Percentiles rank a stretch among this genome's conserved stretches.
Evolutionary conservation across 2,797 vertebrate genomes (phyloP).

Genomic region (Sus cebifrons): DNA sequence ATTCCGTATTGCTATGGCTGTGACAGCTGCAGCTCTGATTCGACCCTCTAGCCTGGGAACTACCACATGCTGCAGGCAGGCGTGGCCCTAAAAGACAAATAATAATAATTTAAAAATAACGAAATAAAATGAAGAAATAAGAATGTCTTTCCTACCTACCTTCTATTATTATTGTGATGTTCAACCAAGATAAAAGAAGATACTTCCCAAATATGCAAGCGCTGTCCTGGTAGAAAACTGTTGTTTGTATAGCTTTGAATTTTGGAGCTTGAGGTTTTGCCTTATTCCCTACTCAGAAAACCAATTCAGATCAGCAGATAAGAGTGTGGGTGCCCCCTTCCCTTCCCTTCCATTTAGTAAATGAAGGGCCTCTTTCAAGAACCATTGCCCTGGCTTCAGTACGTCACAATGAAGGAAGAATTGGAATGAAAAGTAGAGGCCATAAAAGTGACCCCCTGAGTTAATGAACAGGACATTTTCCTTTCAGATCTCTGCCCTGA

Average conservation of each 20-base stretch:
- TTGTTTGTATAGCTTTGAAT: not conserved
- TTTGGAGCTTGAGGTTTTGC: not conserved
- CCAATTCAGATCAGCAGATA: not conserved
- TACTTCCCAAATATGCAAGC: not conserved
- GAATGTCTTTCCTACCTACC: not conserved
- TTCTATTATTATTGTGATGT: not conserved
- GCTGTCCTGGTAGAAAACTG: not conserved
- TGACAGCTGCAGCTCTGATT: no score
- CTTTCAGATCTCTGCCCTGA: conserved; percentile 47
- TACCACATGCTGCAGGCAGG: no score
- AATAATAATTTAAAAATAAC: no score
- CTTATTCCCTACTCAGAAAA: conserved; percentile 11
- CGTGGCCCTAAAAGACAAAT: no score
- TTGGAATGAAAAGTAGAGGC: not conserved
- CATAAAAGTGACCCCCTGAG: not conserved
- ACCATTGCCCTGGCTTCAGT: not conserved
- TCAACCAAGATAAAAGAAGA: not conserved
- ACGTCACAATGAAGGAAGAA: not conserved
- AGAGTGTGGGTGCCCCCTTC: accelerated
- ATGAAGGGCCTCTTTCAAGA: not conserved
- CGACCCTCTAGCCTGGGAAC: no score
- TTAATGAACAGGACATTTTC: not conserved
- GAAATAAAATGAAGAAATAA: not conserved
- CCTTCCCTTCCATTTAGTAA: not conserved
- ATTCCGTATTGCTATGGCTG: no score